A percentile compares a stretch with the other conserved stretches of the same genome.
Conservation (phyloP, 2,888 invertebrate species). For the Rhingia campestris region DNA sequence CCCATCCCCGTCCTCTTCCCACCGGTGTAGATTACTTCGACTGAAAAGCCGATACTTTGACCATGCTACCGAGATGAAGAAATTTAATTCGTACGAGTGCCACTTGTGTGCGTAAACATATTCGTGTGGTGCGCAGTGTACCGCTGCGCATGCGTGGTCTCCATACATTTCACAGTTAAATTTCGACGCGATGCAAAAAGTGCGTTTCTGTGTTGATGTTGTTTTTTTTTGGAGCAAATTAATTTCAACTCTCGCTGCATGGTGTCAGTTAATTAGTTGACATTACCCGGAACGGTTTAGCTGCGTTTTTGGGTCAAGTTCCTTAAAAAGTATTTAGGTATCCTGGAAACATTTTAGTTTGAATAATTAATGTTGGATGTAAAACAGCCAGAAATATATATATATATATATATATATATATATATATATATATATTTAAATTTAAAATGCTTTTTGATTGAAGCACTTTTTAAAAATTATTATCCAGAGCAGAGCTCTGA, state of each 20-base stretch:
- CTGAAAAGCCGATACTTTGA: slow-evolving; percentile 36
- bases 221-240: slow-evolving; percentile 64
- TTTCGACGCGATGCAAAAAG: slow-evolving; percentile 41
- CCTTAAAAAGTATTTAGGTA: background rate
- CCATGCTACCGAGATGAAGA: slow-evolving; percentile 44
- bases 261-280: slow-evolving; percentile 73
- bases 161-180: slow-evolving; percentile 42
- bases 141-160: slow-evolving; percentile 66
- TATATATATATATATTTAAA: too few species aligned
- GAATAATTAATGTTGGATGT: slow-evolving; percentile 25
- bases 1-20: background rate
- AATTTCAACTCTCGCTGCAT: slow-evolving; percentile 72
- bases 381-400: too few species aligned
- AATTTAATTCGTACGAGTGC: slow-evolving; percentile 57
- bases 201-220: slow-evolving; percentile 47
- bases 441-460: too few species aligned
- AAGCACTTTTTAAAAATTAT: too few species aligned
- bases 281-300: slow-evolving; percentile 48
- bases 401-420: too few species aligned
- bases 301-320: slow-evolving; percentile 30
- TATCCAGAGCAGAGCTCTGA: too few species aligned
- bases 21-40: slow-evolving; percentile 36
- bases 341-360: too few species aligned
- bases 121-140: slow-evolving; percentile 35
- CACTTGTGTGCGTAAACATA: slow-evolving; percentile 12